Base-by-base conservation (phyloP, 2,797 vertebrate species). In the Cyprinodon diabolis region DNA sequence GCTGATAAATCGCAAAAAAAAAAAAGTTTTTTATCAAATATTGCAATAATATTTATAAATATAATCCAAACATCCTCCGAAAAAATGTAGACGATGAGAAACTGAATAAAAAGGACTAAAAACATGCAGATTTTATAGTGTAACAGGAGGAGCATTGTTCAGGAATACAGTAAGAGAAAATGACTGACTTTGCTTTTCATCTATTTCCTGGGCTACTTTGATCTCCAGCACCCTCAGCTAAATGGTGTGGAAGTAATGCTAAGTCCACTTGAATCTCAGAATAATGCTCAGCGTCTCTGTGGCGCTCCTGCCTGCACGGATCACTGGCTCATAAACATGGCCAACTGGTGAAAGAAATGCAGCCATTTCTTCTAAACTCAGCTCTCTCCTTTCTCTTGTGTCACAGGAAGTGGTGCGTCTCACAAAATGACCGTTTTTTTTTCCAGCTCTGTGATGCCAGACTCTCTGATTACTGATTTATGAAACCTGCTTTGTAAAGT, bases 231-330 rank as follows among this genome's bases (percentile, higher is more conserved):
- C 67, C 72, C 68, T 17, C 71, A 54, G 78, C 77, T 79, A 92
- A 92, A 93, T 83, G 87, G 82, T 75, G 84, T 86, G 88, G 81
- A 80, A 85, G 85, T 90, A 88, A 94, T 90, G 84, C 76, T 56
- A 78, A 76, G 83, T 88, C 88, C 80, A 86, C 87, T 90, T 77
- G 79, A 82, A 90, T 90, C 81, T 86, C 51, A 70, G 74, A 88
- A 87, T 82, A 90, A 87, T 75, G 74, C 57, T 75, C 55, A 69
- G 68, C 45, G 76, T 86, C 75, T 84, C 85, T 68, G 72, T 82
- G 79, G 60, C 14, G 66, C 86, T 80, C 70, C 52, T 77, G 86
- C 71, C 75, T 83, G 74, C 86, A 87, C 57, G 88, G 90, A 87
- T 91, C 87, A 89, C 75, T 83, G 90, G 73, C 77, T 93, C 84